phyloP scores from a whole-genome alignment of 2,797 vertebrate species.

The Anisognathus igniventris region DNA sequence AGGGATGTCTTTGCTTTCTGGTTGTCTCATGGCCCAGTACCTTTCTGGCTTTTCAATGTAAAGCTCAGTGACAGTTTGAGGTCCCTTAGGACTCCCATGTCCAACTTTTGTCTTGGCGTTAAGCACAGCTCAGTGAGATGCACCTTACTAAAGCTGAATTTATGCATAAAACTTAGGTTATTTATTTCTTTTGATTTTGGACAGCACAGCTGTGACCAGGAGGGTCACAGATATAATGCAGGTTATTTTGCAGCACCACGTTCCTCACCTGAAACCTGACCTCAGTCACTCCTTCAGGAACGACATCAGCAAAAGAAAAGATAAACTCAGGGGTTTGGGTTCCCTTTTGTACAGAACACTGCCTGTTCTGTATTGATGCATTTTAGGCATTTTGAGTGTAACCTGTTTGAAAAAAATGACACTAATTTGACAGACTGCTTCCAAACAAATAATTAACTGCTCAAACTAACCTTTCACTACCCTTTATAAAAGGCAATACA shows the following conservation, averaged over 20 bases:
- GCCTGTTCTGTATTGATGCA: neutral
- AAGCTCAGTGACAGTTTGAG: neutral
- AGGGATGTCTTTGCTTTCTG: neutral
- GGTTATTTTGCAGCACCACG: rapidly evolving
- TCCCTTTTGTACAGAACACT: neutral
- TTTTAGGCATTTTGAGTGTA: neutral
- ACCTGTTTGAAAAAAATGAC: neutral
- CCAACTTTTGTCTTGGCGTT: neutral
- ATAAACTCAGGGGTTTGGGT: neutral
- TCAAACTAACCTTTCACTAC: neutral
- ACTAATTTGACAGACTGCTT: neutral
- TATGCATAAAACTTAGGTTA: neutral
- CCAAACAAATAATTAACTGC: neutral
- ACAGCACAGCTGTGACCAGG: neutral
- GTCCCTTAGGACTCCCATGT: neutral
- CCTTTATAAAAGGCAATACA: neutral
- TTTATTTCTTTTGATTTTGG: neutral
- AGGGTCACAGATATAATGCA: neutral
- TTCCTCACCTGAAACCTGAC: neutral
- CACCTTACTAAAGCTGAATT: neutral
- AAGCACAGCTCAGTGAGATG: neutral
- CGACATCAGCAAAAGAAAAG: neutral
- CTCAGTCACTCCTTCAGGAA: neutral
- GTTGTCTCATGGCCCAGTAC: neutral
- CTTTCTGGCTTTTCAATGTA: neutral